These are phyloP conservation scores for Gryon sp. DNA, from an alignment of 1,140 invertebrate species.

Conservation along the genomic window DNA sequence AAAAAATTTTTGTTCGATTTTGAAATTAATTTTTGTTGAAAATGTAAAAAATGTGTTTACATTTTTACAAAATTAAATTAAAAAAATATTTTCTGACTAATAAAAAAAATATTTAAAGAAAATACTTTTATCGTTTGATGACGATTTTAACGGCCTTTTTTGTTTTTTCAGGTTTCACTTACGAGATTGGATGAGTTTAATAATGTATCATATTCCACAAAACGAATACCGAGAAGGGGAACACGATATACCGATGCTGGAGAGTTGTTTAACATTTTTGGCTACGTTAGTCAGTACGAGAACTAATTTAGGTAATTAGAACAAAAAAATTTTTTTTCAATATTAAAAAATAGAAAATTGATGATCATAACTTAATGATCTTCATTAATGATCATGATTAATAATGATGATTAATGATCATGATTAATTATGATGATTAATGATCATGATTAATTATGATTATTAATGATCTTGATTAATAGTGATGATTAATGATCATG, in stretches of 20 bases:
- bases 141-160: no score
- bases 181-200: slow-evolving; percentile 91
- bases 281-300: slow-evolving; percentile 93
- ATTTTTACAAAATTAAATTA: no score
- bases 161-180: slow-evolving; percentile 88
- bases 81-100: no score
- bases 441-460: slow-evolving; percentile 3
- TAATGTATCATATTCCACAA: slow-evolving; percentile 83
- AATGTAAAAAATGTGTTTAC: no score
- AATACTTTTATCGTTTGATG: no score
- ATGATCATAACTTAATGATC: slow-evolving; percentile 6
- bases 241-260: slow-evolving; percentile 93
- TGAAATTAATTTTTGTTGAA: no score
- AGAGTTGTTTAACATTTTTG: slow-evolving; percentile 94
- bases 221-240: slow-evolving; percentile 85
- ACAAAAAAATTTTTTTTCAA: not conserved
- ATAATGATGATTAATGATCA: slow-evolving; percentile 20
- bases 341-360: no score
- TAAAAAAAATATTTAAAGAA: no score
- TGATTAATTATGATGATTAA: no score
- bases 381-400: not conserved
- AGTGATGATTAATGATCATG: no score
- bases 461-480: no score
- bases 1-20: no score
- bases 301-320: slow-evolving; percentile 91